phyloP scores from a whole-genome alignment of 2,113 vertebrate species.

The Labrus mixtus region DNA sequence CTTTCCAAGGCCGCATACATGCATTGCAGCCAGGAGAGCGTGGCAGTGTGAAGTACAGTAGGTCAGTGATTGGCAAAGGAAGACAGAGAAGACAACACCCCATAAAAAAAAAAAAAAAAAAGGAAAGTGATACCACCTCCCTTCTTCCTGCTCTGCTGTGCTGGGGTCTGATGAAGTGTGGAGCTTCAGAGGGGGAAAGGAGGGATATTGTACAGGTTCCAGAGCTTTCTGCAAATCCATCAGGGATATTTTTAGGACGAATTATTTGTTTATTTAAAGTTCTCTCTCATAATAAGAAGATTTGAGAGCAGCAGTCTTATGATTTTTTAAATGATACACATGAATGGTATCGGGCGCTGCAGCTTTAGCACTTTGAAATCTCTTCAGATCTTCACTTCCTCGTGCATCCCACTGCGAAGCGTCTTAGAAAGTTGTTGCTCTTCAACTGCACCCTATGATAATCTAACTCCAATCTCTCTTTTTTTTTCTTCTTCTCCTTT shows the following conservation, averaged over 20 bases:
- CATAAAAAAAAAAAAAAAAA: too few relatives aligned
- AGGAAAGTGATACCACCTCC: conserved; percentile 3
- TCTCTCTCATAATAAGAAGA: conserved; percentile 1
- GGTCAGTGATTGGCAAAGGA: conserved; percentile 53
- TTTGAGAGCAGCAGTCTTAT: conserved; percentile 30
- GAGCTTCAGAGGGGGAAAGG: conserved; percentile 22
- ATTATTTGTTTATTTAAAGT: not conserved
- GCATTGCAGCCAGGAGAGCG: conserved; percentile 28
- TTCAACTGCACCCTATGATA: conserved; percentile 3
- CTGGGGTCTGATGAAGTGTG: conserved; percentile 27
- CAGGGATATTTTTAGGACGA: conserved; percentile 16
- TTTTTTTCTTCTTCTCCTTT: not conserved
- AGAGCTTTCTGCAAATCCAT: conserved; percentile 38
- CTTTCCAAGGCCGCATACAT: conserved; percentile 28
- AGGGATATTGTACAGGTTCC: conserved; percentile 32
- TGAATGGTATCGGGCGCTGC: conserved; percentile 25
- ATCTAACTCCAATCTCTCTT: conserved; percentile 57
- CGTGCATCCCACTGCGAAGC: conserved; percentile 31
- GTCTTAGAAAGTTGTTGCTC: conserved; percentile 54
- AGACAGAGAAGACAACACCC: conserved; percentile 33
- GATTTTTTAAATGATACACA: conserved; percentile 27
- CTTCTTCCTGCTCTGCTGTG: conserved; percentile 32
- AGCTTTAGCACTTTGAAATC: conserved; percentile 12
- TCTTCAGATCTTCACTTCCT: conserved; percentile 1
- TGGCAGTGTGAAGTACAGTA: conserved; percentile 49